Conservation (phyloP, 53 echinoderm and acorn worm genomes). For the Mesocentrotus franciscanus region DNA sequence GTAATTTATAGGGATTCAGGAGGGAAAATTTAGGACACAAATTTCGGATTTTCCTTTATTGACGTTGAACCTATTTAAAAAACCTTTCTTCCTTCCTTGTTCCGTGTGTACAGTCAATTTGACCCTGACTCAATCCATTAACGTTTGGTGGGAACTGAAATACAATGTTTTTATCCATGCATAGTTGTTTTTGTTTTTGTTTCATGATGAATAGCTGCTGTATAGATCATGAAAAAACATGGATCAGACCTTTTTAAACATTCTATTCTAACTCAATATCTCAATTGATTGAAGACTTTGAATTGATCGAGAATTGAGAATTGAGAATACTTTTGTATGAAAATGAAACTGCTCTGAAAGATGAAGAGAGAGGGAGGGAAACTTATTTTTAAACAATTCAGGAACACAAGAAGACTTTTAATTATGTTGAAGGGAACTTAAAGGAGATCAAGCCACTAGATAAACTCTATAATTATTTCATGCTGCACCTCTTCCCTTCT, state of each 20-base stretch:
- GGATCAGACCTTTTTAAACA: background rate
- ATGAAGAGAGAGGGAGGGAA: background rate
- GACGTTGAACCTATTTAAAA: conserved; percentile 1
- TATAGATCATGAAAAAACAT: background rate
- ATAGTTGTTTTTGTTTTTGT: background rate
- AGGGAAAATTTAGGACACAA: background rate
- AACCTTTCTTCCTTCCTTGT: conserved; percentile 21
- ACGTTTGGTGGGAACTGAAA: background rate
- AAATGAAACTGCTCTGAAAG: background rate
- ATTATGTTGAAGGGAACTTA: background rate
- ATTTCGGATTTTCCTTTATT: conserved; percentile 14
- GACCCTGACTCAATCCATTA: conserved; percentile 3
- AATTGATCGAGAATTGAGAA: no score
- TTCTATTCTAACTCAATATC: no score
- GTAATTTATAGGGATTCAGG: background rate
- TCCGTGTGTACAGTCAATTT: background rate
- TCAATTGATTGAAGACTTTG: no score
- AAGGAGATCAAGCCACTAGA: background rate
- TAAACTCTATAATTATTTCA: conserved; percentile 1
- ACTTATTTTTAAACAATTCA: background rate
- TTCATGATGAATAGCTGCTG: background rate
- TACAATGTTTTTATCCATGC: background rate
- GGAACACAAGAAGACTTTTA: background rate
- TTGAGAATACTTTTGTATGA: no score
- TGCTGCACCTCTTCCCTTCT: background rate